These are phyloP conservation scores for Eurois occulta DNA, from an alignment of 2,888 invertebrate species.

Conservation along the genomic window DNA sequence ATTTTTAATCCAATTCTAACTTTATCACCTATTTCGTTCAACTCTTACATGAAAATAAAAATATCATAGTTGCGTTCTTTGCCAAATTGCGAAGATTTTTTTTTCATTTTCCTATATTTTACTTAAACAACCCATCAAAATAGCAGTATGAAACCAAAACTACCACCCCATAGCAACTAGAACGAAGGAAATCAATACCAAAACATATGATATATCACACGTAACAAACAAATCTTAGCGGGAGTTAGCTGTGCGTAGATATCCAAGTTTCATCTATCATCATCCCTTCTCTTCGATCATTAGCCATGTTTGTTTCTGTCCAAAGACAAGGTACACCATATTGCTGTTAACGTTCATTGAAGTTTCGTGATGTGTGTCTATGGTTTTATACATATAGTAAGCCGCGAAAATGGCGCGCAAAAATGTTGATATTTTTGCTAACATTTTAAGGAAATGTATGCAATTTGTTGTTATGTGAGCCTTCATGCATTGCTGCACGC, in stretches of 20 bases:
- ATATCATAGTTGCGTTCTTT: neutral
- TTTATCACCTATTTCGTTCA: neutral
- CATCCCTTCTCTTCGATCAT: slow-evolving; percentile 87
- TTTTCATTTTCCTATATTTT: neutral
- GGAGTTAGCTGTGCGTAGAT: slow-evolving; percentile 84
- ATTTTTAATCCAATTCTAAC: neutral
- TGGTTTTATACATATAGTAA: slow-evolving; percentile 27
- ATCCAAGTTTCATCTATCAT: slow-evolving; percentile 89
- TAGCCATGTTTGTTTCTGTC: slow-evolving; percentile 84
- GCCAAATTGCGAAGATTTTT: neutral
- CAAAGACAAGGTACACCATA: slow-evolving; percentile 86
- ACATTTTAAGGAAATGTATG: slow-evolving; percentile 25
- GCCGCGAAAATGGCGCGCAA: slow-evolving; percentile 7
- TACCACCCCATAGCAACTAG: neutral
- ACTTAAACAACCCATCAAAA: neutral
- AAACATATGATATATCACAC: slow-evolving; percentile 63
- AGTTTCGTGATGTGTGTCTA: slow-evolving; percentile 70
- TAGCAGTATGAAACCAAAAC: neutral
- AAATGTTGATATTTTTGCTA: slow-evolving; percentile 30
- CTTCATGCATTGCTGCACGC: slow-evolving; percentile 34
- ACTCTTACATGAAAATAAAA: neutral
- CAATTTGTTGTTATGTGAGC: slow-evolving; percentile 44
- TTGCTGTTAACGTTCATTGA: slow-evolving; percentile 86
- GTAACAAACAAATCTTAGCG: slow-evolving; percentile 71
- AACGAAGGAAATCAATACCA: slow-evolving; percentile 48